These are phyloP conservation scores for Megathymus violae DNA, from an alignment of 1,140 invertebrate species.

Conservation along the genomic window DNA sequence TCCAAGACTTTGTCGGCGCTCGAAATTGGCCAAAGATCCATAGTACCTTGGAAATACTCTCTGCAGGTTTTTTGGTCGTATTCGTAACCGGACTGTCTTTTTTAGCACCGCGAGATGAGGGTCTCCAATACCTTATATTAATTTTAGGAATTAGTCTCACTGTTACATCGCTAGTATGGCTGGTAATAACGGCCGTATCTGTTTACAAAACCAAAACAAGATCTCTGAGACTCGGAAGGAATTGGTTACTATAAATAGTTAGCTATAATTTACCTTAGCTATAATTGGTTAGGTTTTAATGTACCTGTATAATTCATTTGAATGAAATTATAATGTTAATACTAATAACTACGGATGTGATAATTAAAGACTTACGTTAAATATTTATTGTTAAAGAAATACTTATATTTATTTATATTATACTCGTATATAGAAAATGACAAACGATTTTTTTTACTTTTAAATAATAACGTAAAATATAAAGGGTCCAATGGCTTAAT, in stretches of 20 bases:
- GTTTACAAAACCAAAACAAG: slow-evolving; percentile 64
- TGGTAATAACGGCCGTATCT: slow-evolving; percentile 53
- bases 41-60: slow-evolving; percentile 70
- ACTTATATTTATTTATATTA: too few species aligned
- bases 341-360: neutral
- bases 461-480: too few species aligned
- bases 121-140: slow-evolving; percentile 59
- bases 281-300: neutral
- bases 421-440: too few species aligned
- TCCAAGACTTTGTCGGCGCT: slow-evolving; percentile 70
- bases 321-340: too few species aligned
- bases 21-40: slow-evolving; percentile 75
- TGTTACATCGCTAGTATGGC: slow-evolving; percentile 56
- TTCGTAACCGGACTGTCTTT: slow-evolving; percentile 57
- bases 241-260: slow-evolving; percentile 1
- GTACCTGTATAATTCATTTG: too few species aligned
- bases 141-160: slow-evolving; percentile 56
- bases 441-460: too few species aligned
- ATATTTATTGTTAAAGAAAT: too few species aligned
- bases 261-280: neutral
- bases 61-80: slow-evolving; percentile 48
- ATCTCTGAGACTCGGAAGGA: slow-evolving; percentile 43
- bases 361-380: too few species aligned
- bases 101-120: slow-evolving; percentile 46
- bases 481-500: too few species aligned